Percentiles rank a stretch among this genome's conserved stretches.
Conservation (phyloP, 2,888 invertebrate genomes). For the Stenurella melanura region DNA sequence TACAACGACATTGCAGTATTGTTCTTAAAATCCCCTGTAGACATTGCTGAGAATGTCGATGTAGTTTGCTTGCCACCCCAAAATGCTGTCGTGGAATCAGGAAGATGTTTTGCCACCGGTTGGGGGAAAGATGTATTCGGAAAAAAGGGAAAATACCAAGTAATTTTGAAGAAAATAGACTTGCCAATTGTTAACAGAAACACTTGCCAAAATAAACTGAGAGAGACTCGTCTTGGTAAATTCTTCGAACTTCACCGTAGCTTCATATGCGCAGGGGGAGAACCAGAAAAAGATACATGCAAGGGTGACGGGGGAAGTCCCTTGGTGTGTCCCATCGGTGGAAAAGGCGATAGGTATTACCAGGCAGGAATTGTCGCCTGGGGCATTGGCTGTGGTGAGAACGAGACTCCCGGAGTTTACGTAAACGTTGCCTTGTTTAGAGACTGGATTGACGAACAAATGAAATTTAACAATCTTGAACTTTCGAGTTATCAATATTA, state of each 20-base stretch:
- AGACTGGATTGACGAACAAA: conserved; percentile 56
- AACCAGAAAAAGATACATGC: conserved; percentile 80
- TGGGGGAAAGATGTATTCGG: conserved; percentile 69
- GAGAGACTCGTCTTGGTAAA: conserved; percentile 79
- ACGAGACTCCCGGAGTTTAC: conserved; percentile 83
- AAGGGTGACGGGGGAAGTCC: conserved; percentile 76
- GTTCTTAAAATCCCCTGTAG: conserved; percentile 62
- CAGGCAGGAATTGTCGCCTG: conserved; percentile 86
- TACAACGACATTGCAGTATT: conserved; percentile 68
- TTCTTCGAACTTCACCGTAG: conserved; percentile 81
- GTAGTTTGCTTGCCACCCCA: conserved; percentile 66
- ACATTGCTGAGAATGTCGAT: conserved; percentile 62
- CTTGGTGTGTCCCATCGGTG: conserved; percentile 79
- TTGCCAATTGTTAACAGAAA: conserved; percentile 79
- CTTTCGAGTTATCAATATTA: conserved; percentile 39
- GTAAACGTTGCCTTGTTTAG: conserved; percentile 79
- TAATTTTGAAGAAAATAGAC: conserved; percentile 83
- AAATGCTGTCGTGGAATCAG: conserved; percentile 50
- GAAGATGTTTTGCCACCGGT: conserved; percentile 65
- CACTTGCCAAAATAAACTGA: conserved; percentile 78
- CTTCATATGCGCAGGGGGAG: conserved; percentile 86
- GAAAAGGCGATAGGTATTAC: conserved; percentile 77
- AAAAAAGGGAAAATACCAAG: conserved; percentile 78
- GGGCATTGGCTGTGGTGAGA: conserved; percentile 87
- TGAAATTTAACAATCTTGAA: conserved; percentile 46